phyloP scores from a whole-genome alignment of 2,113 vertebrate species.

The Pteronura brasiliensis region DNA sequence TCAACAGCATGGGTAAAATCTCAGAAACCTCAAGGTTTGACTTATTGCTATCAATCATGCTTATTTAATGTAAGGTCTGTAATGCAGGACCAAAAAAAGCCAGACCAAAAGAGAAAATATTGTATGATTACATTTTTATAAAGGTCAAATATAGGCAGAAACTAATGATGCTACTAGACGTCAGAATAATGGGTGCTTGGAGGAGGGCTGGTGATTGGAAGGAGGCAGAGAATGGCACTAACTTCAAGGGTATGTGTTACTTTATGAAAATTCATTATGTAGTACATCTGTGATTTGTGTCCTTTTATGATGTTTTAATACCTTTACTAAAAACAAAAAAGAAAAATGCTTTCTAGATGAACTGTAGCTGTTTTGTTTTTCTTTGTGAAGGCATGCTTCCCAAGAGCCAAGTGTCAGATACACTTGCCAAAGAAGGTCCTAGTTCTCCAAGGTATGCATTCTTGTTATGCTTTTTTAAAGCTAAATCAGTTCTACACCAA shows the following conservation, averaged over 20 bases:
- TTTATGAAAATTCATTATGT: background rate
- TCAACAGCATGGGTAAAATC: background rate
- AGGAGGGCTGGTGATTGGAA: background rate
- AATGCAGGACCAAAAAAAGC: background rate
- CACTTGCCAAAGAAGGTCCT: conserved; percentile 71
- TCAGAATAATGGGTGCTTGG: background rate
- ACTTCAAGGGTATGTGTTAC: background rate
- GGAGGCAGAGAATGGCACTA: background rate
- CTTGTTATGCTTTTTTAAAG: conserved; percentile 37
- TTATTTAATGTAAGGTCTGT: background rate
- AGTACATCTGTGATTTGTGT: background rate
- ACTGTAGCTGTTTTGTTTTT: conserved; percentile 26
- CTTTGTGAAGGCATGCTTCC: conserved; percentile 78
- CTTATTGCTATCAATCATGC: background rate
- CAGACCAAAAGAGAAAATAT: background rate
- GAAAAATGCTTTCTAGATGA: background rate
- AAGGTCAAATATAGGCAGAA: background rate
- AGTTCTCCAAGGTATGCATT: conserved; percentile 79
- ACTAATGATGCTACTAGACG: background rate
- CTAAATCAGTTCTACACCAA: background rate
- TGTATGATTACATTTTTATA: background rate
- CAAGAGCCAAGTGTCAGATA: conserved; percentile 62
- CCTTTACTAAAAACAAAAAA: background rate
- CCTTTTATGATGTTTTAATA: background rate
- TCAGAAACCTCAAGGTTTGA: background rate